Evolutionary conservation across 1,140 invertebrate species (phyloP).

Genomic region (Grapholita molesta): DNA sequence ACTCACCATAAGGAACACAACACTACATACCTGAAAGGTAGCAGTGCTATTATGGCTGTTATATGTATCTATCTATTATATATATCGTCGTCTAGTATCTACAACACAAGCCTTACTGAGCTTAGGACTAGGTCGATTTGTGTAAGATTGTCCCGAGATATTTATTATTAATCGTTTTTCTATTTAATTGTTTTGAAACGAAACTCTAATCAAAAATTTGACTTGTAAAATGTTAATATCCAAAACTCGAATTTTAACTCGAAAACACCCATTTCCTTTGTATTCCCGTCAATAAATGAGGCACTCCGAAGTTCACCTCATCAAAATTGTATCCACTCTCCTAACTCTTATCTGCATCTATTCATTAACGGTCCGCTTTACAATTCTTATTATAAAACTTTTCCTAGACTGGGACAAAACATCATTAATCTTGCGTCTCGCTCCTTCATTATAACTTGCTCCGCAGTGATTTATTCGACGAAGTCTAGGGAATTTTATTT

Average conservation of each 20-base stretch:
- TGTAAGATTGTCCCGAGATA: too few relatives aligned
- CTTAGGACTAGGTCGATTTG: too few relatives aligned
- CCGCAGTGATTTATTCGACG: constrained; percentile 8
- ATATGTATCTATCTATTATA: too few relatives aligned
- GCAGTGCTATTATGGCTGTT: too few relatives aligned
- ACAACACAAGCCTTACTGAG: too few relatives aligned
- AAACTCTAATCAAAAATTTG: too few relatives aligned
- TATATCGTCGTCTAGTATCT: too few relatives aligned
- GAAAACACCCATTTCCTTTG: background rate
- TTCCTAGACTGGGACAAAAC: constrained; percentile 2
- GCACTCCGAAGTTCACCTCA: background rate
- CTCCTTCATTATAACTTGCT: constrained; percentile 17
- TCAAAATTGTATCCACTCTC: background rate
- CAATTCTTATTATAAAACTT: constrained; percentile 17
- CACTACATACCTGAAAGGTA: too few relatives aligned
- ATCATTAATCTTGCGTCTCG: constrained; percentile 18
- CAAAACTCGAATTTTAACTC: background rate
- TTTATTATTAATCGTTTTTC: too few relatives aligned
- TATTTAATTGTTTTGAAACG: too few relatives aligned
- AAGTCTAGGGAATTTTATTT: constrained; percentile 11
- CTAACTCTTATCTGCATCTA: background rate
- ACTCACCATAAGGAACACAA: too few relatives aligned
- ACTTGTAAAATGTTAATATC: background rate
- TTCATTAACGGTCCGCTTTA: background rate
- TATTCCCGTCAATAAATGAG: background rate